phyloP scores from a whole-genome alignment of 2,113 vertebrate genomes.

The Triplophysa tibetana region DNA sequence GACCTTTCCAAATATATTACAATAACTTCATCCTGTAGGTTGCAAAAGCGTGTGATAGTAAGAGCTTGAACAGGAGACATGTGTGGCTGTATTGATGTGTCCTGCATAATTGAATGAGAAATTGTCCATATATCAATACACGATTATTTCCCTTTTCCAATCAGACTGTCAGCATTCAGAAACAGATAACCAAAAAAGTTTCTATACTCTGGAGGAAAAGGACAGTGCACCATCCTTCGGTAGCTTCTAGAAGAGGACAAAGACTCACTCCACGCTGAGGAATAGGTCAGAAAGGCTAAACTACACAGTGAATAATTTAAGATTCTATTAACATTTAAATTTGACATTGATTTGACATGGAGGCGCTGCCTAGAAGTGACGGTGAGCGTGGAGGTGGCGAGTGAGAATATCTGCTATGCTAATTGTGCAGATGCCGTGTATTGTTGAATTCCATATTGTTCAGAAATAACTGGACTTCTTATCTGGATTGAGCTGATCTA shows the following conservation, averaged over 20 bases:
- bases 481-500: background rate
- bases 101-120: constrained; percentile 37
- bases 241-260: constrained; percentile 61
- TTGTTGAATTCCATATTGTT: constrained; percentile 46
- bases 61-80: background rate
- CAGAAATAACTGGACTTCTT: constrained; percentile 3
- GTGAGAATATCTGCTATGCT: constrained; percentile 46
- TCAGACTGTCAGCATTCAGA: constrained; percentile 6
- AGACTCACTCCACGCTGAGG: constrained; percentile 59
- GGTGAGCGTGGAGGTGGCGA: constrained; percentile 45
- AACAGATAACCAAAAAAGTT: constrained; percentile 26
- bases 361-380: constrained; percentile 58
- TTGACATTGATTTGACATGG: constrained; percentile 77
- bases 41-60: background rate
- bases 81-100: background rate
- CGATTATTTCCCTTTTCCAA: constrained; percentile 35
- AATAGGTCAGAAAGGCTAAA: constrained; percentile 72
- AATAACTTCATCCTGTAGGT: background rate
- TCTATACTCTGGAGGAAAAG: constrained; percentile 47
- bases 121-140: constrained; percentile 44
- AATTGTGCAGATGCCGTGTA: constrained; percentile 52
- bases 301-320: constrained; percentile 74
- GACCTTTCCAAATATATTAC: no score
- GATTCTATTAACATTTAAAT: constrained; percentile 80
- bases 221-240: constrained; percentile 52